A percentile compares a stretch with the other conserved stretches of the same genome.
These are phyloP conservation scores for Littorina saxatilis DNA, from an alignment of 1,140 invertebrate species.

Conservation along the genomic window DNA sequence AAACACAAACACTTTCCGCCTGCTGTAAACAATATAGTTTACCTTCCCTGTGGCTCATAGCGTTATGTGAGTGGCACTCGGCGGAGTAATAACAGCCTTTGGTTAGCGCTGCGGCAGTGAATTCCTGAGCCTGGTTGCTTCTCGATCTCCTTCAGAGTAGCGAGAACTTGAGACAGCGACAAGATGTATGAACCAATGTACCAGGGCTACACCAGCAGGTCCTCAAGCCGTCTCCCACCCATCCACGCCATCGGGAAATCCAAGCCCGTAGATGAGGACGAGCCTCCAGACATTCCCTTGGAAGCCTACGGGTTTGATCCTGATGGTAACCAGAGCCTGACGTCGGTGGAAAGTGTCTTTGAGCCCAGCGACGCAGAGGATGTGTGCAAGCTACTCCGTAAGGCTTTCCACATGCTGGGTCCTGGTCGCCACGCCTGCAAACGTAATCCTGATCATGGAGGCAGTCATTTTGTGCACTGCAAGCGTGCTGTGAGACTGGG, in stretches of 20 bases:
- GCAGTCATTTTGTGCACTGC: constrained; percentile 70
- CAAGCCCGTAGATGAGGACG: constrained; percentile 55
- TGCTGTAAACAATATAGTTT: background rate
- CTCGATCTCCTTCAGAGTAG: too few relatives aligned
- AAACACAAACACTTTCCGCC: too few relatives aligned
- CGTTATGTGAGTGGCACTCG: too few relatives aligned
- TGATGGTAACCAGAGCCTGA: constrained; percentile 48
- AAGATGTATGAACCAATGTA: constrained; percentile 46
- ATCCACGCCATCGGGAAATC: constrained; percentile 56
- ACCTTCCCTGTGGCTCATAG: too few relatives aligned
- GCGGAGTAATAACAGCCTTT: background rate
- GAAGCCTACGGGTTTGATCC: constrained; percentile 52
- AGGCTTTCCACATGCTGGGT: constrained; percentile 63
- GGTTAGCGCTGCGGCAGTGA: too few relatives aligned
- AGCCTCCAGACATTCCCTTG: constrained; percentile 53
- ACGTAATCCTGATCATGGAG: constrained; percentile 61
- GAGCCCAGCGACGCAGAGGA: constrained; percentile 64
- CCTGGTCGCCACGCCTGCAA: constrained; percentile 68
- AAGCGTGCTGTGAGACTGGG: constrained; percentile 53
- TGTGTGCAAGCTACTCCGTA: constrained; percentile 57
- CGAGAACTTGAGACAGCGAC: background rate
- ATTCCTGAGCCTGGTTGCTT: background rate
- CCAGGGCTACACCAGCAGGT: constrained; percentile 31
- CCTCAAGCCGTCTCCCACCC: constrained; percentile 46
- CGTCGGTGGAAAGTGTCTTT: constrained; percentile 57